phyloP scores from a whole-genome alignment of 2,797 vertebrate genomes.

The Anas georgica region DNA sequence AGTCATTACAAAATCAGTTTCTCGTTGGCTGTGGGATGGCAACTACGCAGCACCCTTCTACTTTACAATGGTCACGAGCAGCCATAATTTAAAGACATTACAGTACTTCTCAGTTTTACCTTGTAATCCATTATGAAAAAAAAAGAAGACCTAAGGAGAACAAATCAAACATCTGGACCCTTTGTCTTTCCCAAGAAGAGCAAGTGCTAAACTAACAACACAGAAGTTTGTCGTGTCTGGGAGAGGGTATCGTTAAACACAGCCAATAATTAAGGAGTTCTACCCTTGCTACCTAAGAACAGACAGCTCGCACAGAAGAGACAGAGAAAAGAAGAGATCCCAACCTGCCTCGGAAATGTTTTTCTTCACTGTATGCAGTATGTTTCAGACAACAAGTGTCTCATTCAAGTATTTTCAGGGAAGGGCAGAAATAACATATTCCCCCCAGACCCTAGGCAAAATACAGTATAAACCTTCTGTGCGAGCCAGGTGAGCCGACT shows the following conservation, averaged over 20 bases:
- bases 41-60: slow-evolving; percentile 73
- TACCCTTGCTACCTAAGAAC: slow-evolving; percentile 7
- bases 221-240: not conserved
- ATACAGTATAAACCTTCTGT: slow-evolving; percentile 69
- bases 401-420: slow-evolving; percentile 84
- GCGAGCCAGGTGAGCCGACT: not conserved
- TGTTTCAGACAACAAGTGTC: slow-evolving; percentile 78
- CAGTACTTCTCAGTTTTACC: slow-evolving; percentile 82
- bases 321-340: slow-evolving; percentile 10
- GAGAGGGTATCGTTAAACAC: not conserved
- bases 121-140: slow-evolving; percentile 69
- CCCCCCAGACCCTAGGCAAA: slow-evolving; percentile 73
- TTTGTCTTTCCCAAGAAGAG: slow-evolving; percentile 67
- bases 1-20: slow-evolving; percentile 71
- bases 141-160: slow-evolving; percentile 24
- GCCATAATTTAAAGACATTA: slow-evolving; percentile 78
- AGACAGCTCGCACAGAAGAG: slow-evolving; percentile 9
- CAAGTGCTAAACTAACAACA: not conserved
- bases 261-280: not conserved
- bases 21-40: slow-evolving; percentile 64
- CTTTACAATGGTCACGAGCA: slow-evolving; percentile 60
- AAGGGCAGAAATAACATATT: slow-evolving; percentile 80
- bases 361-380: slow-evolving; percentile 68
- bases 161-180: slow-evolving; percentile 49
- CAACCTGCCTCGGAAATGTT: slow-evolving; percentile 39